phyloP scores from a whole-genome alignment of 2,797 vertebrate species.

The Poecilia picta region DNA sequence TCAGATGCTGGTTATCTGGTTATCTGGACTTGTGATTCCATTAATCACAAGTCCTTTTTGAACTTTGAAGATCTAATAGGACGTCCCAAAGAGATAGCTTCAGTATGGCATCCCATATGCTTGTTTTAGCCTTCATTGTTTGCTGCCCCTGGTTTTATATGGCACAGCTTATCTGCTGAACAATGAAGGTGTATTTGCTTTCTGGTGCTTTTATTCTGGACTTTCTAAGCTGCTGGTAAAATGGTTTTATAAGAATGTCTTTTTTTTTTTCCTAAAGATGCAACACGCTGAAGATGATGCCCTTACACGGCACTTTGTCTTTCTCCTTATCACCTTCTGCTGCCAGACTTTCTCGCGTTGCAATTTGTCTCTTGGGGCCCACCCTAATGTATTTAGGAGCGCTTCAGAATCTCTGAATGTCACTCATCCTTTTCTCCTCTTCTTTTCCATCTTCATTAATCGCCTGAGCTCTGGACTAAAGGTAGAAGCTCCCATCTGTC shows the following conservation, averaged over 20 bases:
- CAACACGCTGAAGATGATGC: neutral
- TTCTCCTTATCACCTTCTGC: conserved; percentile 11
- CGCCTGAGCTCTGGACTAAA: neutral
- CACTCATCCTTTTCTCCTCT: conserved; percentile 4
- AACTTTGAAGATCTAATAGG: too few species aligned
- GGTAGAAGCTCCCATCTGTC: neutral
- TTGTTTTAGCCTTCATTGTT: neutral
- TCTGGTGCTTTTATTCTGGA: neutral
- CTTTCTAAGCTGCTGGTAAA: neutral
- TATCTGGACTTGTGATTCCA: too few species aligned
- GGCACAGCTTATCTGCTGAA: neutral
- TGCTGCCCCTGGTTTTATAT: neutral
- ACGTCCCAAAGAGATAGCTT: neutral
- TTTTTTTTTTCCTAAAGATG: neutral
- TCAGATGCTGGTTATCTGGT: neutral
- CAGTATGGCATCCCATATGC: neutral
- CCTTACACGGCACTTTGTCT: neutral
- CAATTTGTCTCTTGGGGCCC: neutral
- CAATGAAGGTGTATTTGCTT: neutral
- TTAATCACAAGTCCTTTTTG: neutral
- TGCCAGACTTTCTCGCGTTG: conserved; percentile 8
- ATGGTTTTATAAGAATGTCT: neutral
- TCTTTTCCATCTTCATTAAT: conserved; percentile 1
- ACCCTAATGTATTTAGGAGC: conserved; percentile 1
- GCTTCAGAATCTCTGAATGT: neutral